Conservation (phyloP, 2,888 invertebrate species). For the Onthophagus sagittarius region DNA sequence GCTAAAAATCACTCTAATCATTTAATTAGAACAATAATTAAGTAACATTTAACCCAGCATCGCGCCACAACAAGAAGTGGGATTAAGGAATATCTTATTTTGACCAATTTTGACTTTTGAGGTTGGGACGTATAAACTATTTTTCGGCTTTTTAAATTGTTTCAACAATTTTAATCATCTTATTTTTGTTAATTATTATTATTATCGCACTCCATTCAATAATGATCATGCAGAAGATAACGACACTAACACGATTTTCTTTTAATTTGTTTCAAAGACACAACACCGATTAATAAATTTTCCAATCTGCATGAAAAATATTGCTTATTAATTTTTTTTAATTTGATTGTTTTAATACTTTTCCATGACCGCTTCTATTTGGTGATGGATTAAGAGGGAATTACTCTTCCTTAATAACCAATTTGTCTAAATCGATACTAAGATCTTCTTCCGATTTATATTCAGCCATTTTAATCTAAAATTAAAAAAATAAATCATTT, state of each 20-base stretch:
- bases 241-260: neutral
- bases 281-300: neutral
- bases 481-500: neutral
- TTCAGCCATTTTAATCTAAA: conserved; percentile 20
- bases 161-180: neutral
- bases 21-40: neutral
- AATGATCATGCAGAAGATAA: neutral
- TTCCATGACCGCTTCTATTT: neutral
- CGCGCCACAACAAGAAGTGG: neutral
- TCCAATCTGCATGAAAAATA: neutral
- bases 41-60: neutral
- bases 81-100: conserved; percentile 17
- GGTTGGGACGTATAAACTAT: conserved; percentile 15
- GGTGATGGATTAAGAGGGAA: conserved; percentile 7
- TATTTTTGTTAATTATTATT: neutral
- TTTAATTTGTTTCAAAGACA: neutral
- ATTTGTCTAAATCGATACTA: conserved; percentile 18
- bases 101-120: conserved; percentile 14
- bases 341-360: neutral
- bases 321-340: neutral
- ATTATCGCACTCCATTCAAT: neutral
- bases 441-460: conserved; percentile 20
- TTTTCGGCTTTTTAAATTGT: conserved; percentile 2
- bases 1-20: neutral
- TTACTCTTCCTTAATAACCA: conserved; percentile 21